Percentiles rank a stretch among this genome's conserved stretches.
These are phyloP conservation scores for Alitta virens DNA, from an alignment of 2,888 invertebrate genomes.

Conservation along the genomic window DNA sequence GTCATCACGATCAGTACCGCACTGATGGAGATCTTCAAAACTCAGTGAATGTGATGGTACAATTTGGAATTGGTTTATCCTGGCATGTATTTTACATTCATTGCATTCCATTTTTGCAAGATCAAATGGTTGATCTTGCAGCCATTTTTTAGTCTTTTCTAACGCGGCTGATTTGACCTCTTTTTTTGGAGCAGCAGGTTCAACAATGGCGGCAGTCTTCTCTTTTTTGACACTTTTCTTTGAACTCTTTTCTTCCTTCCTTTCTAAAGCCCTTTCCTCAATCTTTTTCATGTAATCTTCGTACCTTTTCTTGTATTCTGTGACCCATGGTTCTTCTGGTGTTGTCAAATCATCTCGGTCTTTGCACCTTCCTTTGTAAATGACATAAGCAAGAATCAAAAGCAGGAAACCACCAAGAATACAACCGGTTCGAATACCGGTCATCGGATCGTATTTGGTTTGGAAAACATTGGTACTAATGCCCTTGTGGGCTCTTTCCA, in stretches of 20 bases:
- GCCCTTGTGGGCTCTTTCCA: too few relatives aligned
- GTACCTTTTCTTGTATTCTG: slow-evolving; percentile 13
- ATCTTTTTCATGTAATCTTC: not conserved
- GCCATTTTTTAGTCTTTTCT: not conserved
- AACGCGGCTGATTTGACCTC: not conserved
- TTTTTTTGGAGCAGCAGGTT: not conserved
- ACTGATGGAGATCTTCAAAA: not conserved
- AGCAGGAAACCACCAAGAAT: slow-evolving; percentile 20
- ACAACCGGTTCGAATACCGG: slow-evolving; percentile 18
- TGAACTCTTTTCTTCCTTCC: too few relatives aligned
- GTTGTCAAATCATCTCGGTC: slow-evolving; percentile 7
- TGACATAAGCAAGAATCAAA: slow-evolving; percentile 13
- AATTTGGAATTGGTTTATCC: not conserved
- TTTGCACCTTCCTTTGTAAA: slow-evolving; percentile 20
- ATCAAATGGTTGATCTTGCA: not conserved
- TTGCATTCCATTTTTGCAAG: not conserved
- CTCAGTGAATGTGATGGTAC: not conserved
- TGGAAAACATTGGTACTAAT: slow-evolving; percentile 1
- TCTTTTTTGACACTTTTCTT: not conserved
- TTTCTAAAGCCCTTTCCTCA: too few relatives aligned
- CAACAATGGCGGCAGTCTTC: not conserved
- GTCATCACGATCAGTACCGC: too few relatives aligned
- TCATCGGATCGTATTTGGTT: slow-evolving; percentile 18
- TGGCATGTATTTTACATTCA: not conserved
- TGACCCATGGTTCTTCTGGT: slow-evolving; percentile 15